Evolutionary conservation across 37 sponge, comb jelly and placozoan genomes (phyloP), one percentile per base, ranked within the genome.

Genomic region (Ianthella basta): DNA sequence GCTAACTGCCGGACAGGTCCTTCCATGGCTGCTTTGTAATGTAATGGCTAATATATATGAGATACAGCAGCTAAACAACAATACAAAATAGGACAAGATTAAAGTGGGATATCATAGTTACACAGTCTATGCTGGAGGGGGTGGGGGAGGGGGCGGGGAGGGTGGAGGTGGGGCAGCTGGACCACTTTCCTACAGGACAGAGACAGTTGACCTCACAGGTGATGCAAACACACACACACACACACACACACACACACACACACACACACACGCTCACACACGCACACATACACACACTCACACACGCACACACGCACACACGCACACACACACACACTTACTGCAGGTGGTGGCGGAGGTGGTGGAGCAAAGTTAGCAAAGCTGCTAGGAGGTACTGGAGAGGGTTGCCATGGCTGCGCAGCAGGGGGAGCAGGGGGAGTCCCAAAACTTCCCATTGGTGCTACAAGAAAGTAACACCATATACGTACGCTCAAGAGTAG

Each of bases 261-360:
- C 70, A 13, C 70, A 69, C 70, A 69, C 70, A 30, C 35, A 29
- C 33, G 34, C 70, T 34, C 70, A 69, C 66, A 64, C 66, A 64
- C 66, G 27, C 66, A 64, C 66, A 64, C 66, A 64, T 30, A 64
- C 66, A 64, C 66, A 64, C 66, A 64, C 66, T 29, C 66, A 64
- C 66, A 64, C 66, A 64, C 66, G 27, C 66, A 64, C 23, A 64
- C 66, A 64, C 66, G 23, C 23, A 64, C 23, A 16, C 23, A 64
- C 66, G 27, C 66, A 64, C n/a, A 64, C 66, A 10, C 27, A 30
- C n/a, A 24, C 23, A 19, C 20, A 64, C 27, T 30, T 16, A 64
- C 70, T 69, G 70, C 34, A 30, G 27, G 19, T 18, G 34, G 18
- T 34, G 70, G 70, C 12, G 34, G 70, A 30, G 29, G 34, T 3